Evolutionary conservation across 2,888 invertebrate genomes (phyloP), one percentile per base, ranked within the genome.

Genomic region (Teleiodes luculella): DNA sequence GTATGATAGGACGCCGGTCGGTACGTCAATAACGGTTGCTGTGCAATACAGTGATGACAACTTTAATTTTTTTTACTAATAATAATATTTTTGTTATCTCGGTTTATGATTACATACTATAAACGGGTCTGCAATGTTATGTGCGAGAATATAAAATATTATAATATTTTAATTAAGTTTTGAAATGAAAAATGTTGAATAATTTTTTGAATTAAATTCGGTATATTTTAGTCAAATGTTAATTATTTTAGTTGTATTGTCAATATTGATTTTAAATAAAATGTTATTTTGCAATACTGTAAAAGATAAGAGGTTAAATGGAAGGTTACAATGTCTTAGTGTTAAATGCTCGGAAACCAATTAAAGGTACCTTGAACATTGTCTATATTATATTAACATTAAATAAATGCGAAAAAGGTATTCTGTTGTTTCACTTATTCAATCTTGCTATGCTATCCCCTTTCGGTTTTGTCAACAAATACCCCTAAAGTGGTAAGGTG

Each of bases 371-470:
- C 87, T 88, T 89, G 84, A 86, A 88, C 86, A 87, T 87, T 89
- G 88, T 90, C 87, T 90, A 86, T 87, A 88, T 86, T 89, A 90
- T 83, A 86, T 89, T 90, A 89, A 89, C 87, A 90, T 87, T 89
- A 86, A 87, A 89, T 90, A 89, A 90, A 90, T 84, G 80, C 80
- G 80, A 87, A 86, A 83, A 73, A 63, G 46, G 66, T 56, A 36
- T 30, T 49, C 8, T 55, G 60, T 67, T 63, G 68, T 76, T 78
- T 78, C 20, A 61, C 31, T 55, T 11, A 35, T 24, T 3, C 24
- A 13, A 36, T n/a, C n/a, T n/a, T n/a, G n/a, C n/a, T n/a, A n/a
- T n/a, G n/a, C n/a, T n/a, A n/a, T 20, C 20, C 39, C 10, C 2
- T 18, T 8, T 8, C 11, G 18, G 11, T 20, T 8, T 18, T 11